Conservation (phyloP, 2,113 vertebrate genomes). For the Ptychochromis oligacanthus region DNA sequence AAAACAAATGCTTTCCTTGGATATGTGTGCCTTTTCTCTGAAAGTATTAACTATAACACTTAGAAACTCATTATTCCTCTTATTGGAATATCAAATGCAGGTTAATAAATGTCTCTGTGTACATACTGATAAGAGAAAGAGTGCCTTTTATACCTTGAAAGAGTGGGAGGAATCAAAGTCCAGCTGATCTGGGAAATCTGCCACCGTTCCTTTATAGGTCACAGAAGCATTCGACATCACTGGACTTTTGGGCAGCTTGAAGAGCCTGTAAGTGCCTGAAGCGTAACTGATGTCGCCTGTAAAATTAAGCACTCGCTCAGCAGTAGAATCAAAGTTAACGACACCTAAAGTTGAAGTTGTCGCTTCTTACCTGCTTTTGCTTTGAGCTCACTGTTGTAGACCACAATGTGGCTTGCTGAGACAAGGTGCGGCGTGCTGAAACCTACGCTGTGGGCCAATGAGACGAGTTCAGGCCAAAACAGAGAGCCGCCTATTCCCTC, state of each 20-base stretch:
- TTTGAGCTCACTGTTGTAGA: conserved; percentile 73
- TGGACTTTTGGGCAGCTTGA: conserved; percentile 68
- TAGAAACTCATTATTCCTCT: not conserved
- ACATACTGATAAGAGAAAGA: not conserved
- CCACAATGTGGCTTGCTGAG: conserved; percentile 65
- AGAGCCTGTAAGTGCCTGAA: conserved; percentile 77
- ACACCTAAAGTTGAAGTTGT: not conserved
- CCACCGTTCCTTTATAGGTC: conserved; percentile 73
- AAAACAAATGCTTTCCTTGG: not conserved
- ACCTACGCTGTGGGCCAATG: conserved; percentile 65
- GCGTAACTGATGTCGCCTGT: conserved; percentile 74
- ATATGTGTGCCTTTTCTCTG: not conserved
- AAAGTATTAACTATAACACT: not conserved
- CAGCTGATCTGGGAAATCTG: conserved; percentile 67
- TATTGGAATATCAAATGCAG: not conserved
- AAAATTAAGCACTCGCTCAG: not conserved
- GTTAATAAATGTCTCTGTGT: not conserved
- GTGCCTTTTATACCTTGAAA: conserved; percentile 70
- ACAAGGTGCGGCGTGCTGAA: conserved; percentile 76
- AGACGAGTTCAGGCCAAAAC: conserved; percentile 75
- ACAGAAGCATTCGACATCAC: conserved; percentile 43
- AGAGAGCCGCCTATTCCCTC: conserved; percentile 78
- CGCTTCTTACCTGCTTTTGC: conserved; percentile 71
- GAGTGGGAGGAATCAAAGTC: conserved; percentile 71
- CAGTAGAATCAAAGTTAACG: not conserved